phyloP scores from a whole-genome alignment of 2,113 vertebrate genomes.

The Hippocampus comes region DNA sequence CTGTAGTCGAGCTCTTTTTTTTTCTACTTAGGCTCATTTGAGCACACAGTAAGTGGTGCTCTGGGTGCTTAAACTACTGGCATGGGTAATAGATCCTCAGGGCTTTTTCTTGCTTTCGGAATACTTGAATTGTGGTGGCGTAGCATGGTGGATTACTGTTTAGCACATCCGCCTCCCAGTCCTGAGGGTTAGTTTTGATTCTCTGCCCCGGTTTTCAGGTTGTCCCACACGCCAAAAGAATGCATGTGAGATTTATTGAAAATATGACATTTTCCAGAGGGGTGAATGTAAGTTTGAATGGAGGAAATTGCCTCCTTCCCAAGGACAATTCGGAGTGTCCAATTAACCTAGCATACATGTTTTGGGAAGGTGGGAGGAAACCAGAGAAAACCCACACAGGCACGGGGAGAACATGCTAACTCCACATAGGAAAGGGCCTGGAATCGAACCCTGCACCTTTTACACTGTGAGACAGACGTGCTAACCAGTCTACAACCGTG shows the following conservation, averaged over 20 bases:
- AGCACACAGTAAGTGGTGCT: not conserved
- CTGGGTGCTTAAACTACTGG: constrained; percentile 5
- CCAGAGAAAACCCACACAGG: too few relatives aligned
- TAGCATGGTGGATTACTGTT: not conserved
- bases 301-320: too few relatives aligned
- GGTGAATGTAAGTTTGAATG: not conserved
- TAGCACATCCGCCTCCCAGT: not conserved
- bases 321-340: too few relatives aligned
- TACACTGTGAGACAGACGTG: too few relatives aligned
- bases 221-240: not conserved
- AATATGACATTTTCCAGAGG: not conserved
- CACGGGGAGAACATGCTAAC: too few relatives aligned
- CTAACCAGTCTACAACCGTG: too few relatives aligned
- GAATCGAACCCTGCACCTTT: too few relatives aligned
- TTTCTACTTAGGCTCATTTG: not conserved
- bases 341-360: too few relatives aligned
- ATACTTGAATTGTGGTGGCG: not conserved
- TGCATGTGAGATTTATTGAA: not conserved
- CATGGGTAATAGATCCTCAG: constrained; percentile 28
- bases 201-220: not conserved
- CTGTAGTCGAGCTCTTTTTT: not conserved
- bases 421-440: too few relatives aligned
- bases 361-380: too few relatives aligned
- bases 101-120: constrained; percentile 20
- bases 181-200: not conserved